Conservation (phyloP, 2,888 invertebrate genomes). For the Lissonota sp. region DNA sequence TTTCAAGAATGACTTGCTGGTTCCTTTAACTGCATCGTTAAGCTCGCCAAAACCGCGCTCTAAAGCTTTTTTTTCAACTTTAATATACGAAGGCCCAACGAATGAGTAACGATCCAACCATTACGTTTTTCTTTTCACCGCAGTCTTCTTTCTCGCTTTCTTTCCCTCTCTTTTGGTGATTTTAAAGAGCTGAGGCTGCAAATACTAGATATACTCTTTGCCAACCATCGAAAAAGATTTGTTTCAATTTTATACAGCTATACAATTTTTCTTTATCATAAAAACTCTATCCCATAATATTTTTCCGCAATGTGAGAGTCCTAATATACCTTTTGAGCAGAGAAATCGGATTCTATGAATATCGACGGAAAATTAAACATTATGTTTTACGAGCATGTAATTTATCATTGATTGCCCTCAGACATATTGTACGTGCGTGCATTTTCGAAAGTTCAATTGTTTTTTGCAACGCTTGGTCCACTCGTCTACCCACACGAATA, state of each 20-base stretch:
- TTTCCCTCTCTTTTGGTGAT: conserved; percentile 2
- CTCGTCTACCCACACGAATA: conserved; percentile 28
- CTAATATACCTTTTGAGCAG: too few relatives aligned
- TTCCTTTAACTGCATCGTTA: conserved; percentile 53
- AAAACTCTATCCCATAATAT: too few relatives aligned
- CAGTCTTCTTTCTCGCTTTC: background rate
- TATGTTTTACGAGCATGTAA: conserved; percentile 1
- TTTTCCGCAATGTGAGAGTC: too few relatives aligned
- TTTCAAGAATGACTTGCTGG: conserved; percentile 38
- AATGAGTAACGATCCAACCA: conserved; percentile 43
- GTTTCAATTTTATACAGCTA: background rate
- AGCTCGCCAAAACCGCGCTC: conserved; percentile 22
- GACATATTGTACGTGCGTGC: background rate
- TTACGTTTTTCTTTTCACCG: background rate
- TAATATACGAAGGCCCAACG: conserved; percentile 38
- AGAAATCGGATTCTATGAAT: too few relatives aligned
- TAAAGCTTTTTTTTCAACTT: conserved; percentile 17
- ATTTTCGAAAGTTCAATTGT: conserved; percentile 51
- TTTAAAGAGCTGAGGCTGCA: conserved; percentile 7
- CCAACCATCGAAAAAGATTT: background rate
- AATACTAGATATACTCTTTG: background rate
- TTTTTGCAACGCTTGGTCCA: conserved; percentile 47
- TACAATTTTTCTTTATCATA: background rate
- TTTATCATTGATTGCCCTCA: background rate
- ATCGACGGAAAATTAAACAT: too few relatives aligned